A percentile compares a stretch with the other conserved stretches of the same genome.
phyloP scores from a whole-genome alignment of 1,140 invertebrate species.

The Pararge aegeria region DNA sequence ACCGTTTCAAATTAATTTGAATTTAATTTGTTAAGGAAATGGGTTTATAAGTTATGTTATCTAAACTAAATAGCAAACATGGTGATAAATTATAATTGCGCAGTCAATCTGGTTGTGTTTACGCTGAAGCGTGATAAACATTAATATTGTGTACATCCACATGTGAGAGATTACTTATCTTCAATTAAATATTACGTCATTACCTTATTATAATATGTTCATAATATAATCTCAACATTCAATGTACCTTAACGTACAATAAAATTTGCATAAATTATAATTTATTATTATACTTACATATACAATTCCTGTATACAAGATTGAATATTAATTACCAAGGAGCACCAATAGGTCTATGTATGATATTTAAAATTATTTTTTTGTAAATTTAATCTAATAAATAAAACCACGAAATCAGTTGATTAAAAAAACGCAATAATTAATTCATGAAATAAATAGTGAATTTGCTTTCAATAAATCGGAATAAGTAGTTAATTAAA shows the following conservation, averaged over 20 bases:
- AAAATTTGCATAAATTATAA: too few relatives aligned
- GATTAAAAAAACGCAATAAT: too few relatives aligned
- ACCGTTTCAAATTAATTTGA: not conserved
- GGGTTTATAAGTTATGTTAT: not conserved
- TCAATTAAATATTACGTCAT: not conserved
- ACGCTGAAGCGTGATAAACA: slow-evolving; percentile 2
- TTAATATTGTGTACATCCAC: not conserved
- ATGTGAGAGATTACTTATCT: not conserved
- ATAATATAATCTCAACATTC: not conserved
- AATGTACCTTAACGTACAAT: too few relatives aligned
- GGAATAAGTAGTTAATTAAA: not conserved
- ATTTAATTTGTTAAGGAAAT: not conserved
- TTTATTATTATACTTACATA: too few relatives aligned
- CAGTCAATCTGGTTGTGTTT: slow-evolving; percentile 3
- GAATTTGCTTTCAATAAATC: not conserved
- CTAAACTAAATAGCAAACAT: not conserved
- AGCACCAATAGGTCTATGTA: too few relatives aligned
- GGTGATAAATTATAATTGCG: slow-evolving; percentile 6
- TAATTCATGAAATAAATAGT: too few relatives aligned
- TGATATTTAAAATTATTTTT: too few relatives aligned
- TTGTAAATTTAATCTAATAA: too few relatives aligned
- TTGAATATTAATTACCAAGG: too few relatives aligned
- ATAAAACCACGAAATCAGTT: too few relatives aligned
- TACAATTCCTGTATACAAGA: too few relatives aligned
- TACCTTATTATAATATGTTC: not conserved